Conservation (phyloP, 2,797 vertebrate species). For the Adelosebastes latens region DNA sequence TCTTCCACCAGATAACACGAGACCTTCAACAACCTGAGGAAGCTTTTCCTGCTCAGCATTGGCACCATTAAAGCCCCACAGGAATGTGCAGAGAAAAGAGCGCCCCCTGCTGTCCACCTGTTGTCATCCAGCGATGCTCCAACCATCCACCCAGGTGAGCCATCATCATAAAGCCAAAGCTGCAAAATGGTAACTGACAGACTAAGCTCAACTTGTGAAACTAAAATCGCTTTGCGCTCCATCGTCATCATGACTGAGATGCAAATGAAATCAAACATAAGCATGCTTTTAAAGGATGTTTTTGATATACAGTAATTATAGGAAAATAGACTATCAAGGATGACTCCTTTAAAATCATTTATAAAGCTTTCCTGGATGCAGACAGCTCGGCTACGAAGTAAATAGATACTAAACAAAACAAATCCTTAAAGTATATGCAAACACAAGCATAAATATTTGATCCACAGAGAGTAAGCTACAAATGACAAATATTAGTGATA, state of each 20-base stretch:
- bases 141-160: constrained; percentile 38
- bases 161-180: constrained; percentile 47
- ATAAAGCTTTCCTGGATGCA: constrained; percentile 87
- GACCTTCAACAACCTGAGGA: constrained; percentile 47
- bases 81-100: constrained; percentile 56
- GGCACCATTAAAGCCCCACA: constrained; percentile 52
- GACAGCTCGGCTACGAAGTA: constrained; percentile 85
- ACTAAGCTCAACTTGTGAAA: constrained; percentile 68
- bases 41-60: constrained; percentile 41
- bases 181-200: constrained; percentile 63
- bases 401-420: constrained; percentile 86
- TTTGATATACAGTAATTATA: constrained; percentile 85
- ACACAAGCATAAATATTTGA: constrained; percentile 91
- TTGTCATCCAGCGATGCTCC: constrained; percentile 45
- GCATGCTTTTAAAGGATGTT: constrained; percentile 86
- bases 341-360: constrained; percentile 84
- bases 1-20: constrained; percentile 35
- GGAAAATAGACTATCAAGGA: constrained; percentile 86
- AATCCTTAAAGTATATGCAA: constrained; percentile 87
- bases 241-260: constrained; percentile 74
- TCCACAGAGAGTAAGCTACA: constrained; percentile 88
- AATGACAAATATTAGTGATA: constrained; percentile 88
- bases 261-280: constrained; percentile 84
- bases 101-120: constrained; percentile 57
- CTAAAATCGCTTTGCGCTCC: constrained; percentile 76